Conservation (phyloP, 2,888 invertebrate species). For the Tetragnatha montana region DNA sequence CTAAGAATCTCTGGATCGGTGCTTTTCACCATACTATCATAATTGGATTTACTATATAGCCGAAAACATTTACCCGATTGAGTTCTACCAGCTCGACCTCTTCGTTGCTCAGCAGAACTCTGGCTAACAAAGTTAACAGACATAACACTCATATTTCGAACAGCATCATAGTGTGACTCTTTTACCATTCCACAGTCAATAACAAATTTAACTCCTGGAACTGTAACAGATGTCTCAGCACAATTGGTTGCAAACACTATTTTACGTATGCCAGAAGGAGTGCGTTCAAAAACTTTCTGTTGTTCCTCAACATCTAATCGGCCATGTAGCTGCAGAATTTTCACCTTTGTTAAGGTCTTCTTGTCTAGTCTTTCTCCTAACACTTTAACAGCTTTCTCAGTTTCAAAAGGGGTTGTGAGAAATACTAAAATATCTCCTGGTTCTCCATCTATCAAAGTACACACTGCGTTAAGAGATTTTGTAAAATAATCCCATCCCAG, state of each 20-base stretch:
- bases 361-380: constrained; percentile 30
- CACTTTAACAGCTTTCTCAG: constrained; percentile 73
- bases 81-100: constrained; percentile 77
- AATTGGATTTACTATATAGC: constrained; percentile 75
- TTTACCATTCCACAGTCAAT: constrained; percentile 76
- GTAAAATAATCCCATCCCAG: constrained; percentile 72
- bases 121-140: constrained; percentile 74
- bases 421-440: constrained; percentile 74
- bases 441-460: constrained; percentile 74
- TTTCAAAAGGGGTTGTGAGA: constrained; percentile 74
- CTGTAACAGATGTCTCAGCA: constrained; percentile 77
- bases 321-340: constrained; percentile 72
- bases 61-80: constrained; percentile 76
- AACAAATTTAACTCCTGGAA: constrained; percentile 76
- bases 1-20: constrained; percentile 76
- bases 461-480: constrained; percentile 74
- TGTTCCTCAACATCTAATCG: constrained; percentile 75
- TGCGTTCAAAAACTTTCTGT: constrained; percentile 74
- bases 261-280: constrained; percentile 73
- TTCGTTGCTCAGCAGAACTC: constrained; percentile 76
- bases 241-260: constrained; percentile 77
- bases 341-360: constrained; percentile 48
- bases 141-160: constrained; percentile 74
- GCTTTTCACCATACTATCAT: constrained; percentile 73
- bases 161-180: constrained; percentile 75